phyloP scores from a whole-genome alignment of 2,888 invertebrate species.

The Drosophila prostipennis region DNA sequence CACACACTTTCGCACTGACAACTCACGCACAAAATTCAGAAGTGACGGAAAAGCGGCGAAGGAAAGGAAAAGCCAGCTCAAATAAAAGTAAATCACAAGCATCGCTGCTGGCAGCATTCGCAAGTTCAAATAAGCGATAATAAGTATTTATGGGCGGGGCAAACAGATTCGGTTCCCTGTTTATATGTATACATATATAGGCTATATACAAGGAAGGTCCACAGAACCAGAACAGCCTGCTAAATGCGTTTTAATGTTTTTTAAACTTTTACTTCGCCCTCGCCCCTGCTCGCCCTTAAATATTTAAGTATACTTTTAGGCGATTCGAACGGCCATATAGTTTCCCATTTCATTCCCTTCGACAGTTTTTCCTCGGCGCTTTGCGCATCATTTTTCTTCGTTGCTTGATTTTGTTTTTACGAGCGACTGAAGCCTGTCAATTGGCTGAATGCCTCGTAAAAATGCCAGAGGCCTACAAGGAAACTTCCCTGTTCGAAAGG shows the following conservation, averaged over 20 bases:
- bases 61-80: slow-evolving; percentile 48
- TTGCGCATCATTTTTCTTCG: slow-evolving; percentile 77
- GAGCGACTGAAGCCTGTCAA: slow-evolving; percentile 80
- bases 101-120: slow-evolving; percentile 51
- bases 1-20: slow-evolving; percentile 29
- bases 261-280: slow-evolving; percentile 34
- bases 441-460: slow-evolving; percentile 81
- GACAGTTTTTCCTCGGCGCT: slow-evolving; percentile 40
- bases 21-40: slow-evolving; percentile 43
- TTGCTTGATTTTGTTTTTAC: slow-evolving; percentile 71
- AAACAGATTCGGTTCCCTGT: slow-evolving; percentile 33
- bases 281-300: slow-evolving; percentile 52
- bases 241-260: slow-evolving; percentile 78
- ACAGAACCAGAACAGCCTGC: slow-evolving; percentile 50
- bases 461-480: slow-evolving; percentile 71
- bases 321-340: slow-evolving; percentile 39
- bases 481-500: slow-evolving; percentile 13
- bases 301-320: slow-evolving; percentile 74
- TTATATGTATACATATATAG: background rate
- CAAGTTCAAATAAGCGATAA: slow-evolving; percentile 81
- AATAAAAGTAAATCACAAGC: slow-evolving; percentile 68
- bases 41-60: slow-evolving; percentile 16
- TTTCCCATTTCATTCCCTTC: slow-evolving; percentile 24
- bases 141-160: slow-evolving; percentile 75
- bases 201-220: slow-evolving; percentile 10